Conservation (phyloP, 2,113 vertebrate genomes). For the Felis catus region F.catus_Fca126_mat1.0 CM031414.1:111462001-111462500, state of each 20-base stretch:
- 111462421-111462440: neutral
- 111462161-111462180: neutral
- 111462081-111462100: neutral
- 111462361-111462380: neutral
- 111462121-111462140: neutral
- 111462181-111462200: neutral
- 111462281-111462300: neutral
- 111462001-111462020: neutral
- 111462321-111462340: neutral
- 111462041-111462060: neutral
- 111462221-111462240: neutral
- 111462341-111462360: neutral
- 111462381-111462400: neutral
- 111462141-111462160: neutral
- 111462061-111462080: neutral
- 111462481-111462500: neutral
- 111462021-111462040: neutral
- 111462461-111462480: neutral
- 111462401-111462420: neutral
- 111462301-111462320: neutral
- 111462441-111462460: neutral
- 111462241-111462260: neutral
- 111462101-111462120: neutral
- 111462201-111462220: neutral
- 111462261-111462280: neutral